Evolutionary conservation across 2,113 vertebrate genomes (phyloP).

Genomic region (Genyomyrus donnyi): DNA sequence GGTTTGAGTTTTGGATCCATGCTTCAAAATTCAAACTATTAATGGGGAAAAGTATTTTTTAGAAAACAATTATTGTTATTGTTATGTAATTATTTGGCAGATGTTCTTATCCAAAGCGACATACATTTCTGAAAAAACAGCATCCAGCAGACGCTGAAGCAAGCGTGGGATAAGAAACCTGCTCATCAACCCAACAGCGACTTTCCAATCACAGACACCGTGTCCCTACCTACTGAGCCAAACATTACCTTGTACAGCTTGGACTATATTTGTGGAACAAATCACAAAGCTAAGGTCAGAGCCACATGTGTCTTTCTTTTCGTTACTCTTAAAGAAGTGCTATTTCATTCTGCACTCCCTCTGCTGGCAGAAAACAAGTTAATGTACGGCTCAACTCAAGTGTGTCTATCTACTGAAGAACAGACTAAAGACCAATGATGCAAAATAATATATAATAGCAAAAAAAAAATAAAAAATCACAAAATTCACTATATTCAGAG

Average conservation of each 20-base stretch:
- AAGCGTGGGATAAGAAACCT: background rate
- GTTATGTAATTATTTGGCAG: background rate
- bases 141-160: background rate
- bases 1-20: background rate
- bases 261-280: background rate
- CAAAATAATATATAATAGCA: background rate
- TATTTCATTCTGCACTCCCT: background rate
- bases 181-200: background rate
- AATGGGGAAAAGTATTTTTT: background rate
- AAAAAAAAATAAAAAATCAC: background rate
- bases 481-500: background rate
- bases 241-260: background rate
- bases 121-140: background rate
- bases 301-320: background rate
- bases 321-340: background rate
- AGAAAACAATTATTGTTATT: background rate
- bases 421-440: background rate
- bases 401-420: background rate
- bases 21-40: background rate
- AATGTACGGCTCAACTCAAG: background rate
- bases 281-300: background rate
- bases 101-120: background rate
- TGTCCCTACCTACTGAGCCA: background rate
- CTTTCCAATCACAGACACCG: background rate
- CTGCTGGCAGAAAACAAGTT: background rate